phyloP scores from a whole-genome alignment of 2,888 invertebrate species.

The Hylaea fasciaria region DNA sequence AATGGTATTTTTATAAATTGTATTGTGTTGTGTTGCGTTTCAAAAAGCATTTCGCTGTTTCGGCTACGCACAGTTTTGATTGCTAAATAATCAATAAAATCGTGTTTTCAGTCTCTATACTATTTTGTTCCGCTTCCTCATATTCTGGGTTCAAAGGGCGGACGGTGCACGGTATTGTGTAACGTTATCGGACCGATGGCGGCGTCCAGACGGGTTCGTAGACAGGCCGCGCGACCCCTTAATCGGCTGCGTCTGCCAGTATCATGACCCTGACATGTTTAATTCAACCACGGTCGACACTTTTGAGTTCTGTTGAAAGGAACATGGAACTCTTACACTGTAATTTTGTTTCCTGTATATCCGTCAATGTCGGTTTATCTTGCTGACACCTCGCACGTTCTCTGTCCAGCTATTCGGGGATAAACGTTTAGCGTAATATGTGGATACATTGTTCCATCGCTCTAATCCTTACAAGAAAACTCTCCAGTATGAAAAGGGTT shows the following conservation, averaged over 20 bases:
- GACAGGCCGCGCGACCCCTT: conserved; percentile 68
- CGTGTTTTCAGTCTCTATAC: too few species aligned
- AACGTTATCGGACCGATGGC: conserved; percentile 41
- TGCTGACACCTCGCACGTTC: too few species aligned
- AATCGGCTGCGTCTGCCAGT: conserved; percentile 46
- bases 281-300: conserved; percentile 31
- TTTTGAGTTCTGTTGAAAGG: neutral
- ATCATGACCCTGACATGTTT: conserved; percentile 59
- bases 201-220: conserved; percentile 53
- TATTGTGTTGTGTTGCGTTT: neutral
- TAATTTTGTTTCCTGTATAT: neutral
- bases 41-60: too few species aligned
- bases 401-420: too few species aligned
- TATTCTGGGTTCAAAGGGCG: conserved; percentile 6
- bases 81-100: too few species aligned
- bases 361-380: too few species aligned
- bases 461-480: too few species aligned
- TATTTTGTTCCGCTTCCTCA: conserved; percentile 1
- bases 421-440: too few species aligned
- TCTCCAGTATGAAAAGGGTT: too few species aligned
- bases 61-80: too few species aligned
- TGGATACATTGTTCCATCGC: too few species aligned
- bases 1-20: too few species aligned
- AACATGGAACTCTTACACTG: neutral
- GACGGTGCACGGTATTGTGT: conserved; percentile 1